Conservation (phyloP, 2,113 vertebrate species). For the Phasianus colchicus region DNA sequence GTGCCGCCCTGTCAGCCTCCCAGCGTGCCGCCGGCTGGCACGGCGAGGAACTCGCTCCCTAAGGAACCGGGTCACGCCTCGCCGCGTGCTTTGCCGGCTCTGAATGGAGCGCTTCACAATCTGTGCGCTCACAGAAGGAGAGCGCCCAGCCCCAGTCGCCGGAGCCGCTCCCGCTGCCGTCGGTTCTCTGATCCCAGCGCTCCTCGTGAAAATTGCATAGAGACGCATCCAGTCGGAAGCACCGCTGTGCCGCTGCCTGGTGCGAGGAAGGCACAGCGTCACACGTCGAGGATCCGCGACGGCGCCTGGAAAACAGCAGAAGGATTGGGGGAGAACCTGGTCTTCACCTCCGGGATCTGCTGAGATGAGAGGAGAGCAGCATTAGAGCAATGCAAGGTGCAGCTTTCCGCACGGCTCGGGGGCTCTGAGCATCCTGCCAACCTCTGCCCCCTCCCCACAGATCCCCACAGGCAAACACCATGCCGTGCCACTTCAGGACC, state of each 20-base stretch:
- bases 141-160: constrained; percentile 7
- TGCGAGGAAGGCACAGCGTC: constrained; percentile 52
- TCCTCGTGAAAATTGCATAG: constrained; percentile 70
- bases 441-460: background rate
- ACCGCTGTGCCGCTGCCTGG: background rate
- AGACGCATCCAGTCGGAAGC: constrained; percentile 6
- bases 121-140: constrained; percentile 37
- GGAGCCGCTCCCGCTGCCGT: constrained; percentile 29
- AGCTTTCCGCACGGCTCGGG: background rate
- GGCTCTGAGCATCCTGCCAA: background rate
- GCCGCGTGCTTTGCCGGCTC: background rate
- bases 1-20: constrained; percentile 38
- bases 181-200: constrained; percentile 21
- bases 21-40: constrained; percentile 16
- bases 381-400: background rate
- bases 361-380: constrained; percentile 27
- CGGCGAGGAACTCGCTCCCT: constrained; percentile 14
- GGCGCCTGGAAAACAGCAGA: constrained; percentile 93
- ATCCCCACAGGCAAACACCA: background rate
- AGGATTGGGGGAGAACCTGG: constrained; percentile 89
- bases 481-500: background rate
- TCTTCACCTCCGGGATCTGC: constrained; percentile 89
- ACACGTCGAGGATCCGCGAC: constrained; percentile 88
- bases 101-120: background rate
- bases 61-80: constrained; percentile 52